Conservation (phyloP, 2,888 invertebrate species). For the Netelia inedita region DNA sequence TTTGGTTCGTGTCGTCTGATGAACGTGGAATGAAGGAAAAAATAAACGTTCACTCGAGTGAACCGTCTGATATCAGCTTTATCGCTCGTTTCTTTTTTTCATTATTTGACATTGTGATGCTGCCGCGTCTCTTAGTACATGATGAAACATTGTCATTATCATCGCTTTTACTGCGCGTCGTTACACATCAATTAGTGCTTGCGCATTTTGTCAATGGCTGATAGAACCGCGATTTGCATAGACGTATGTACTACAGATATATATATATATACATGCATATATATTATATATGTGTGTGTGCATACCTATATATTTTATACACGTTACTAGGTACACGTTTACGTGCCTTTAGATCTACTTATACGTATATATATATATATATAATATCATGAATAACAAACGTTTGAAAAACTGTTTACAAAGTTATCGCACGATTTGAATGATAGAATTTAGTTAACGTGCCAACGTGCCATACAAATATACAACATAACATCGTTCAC, state of each 20-base stretch:
- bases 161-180: conserved; percentile 55
- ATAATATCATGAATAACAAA: conserved; percentile 18
- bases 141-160: not conserved
- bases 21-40: too few relatives aligned
- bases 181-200: conserved; percentile 64
- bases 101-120: not conserved
- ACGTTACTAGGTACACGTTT: not conserved
- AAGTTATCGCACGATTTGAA: conserved; percentile 63
- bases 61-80: too few relatives aligned
- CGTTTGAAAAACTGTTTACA: conserved; percentile 8
- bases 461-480: conserved; percentile 9
- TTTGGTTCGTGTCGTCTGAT: too few relatives aligned
- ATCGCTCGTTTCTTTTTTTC: too few relatives aligned
- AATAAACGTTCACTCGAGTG: too few relatives aligned
- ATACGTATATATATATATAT: conserved; percentile 17
- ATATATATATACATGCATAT: conserved; percentile 1
- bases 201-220: conserved; percentile 67
- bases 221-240: conserved; percentile 62
- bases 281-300: conserved; percentile 6
- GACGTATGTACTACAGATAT: not conserved
- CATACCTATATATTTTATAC: not conserved
- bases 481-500: conserved; percentile 5
- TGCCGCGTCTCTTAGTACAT: too few relatives aligned
- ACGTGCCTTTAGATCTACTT: not conserved
- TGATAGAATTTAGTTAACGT: conserved; percentile 59